A percentile compares a stretch with the other conserved stretches of the same genome.
Conservation (phyloP, 2,888 invertebrate species). For the Zygaena filipendulae region DNA sequence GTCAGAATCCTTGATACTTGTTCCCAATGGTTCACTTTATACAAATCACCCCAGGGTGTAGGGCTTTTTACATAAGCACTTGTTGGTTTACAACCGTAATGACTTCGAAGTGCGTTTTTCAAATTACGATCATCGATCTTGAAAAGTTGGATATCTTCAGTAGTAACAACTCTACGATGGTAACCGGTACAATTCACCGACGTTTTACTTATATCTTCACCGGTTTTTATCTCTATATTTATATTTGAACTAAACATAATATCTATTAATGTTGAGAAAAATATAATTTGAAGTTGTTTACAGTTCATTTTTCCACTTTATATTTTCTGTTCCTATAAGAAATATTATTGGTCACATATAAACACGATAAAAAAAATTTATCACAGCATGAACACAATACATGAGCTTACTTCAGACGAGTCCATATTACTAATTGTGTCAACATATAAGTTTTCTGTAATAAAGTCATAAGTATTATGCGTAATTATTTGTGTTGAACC, state of each 20-base stretch:
- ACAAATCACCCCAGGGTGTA: conserved; percentile 51
- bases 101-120: conserved; percentile 25
- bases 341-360: too few species aligned
- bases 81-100: conserved; percentile 29
- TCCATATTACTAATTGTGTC: too few species aligned
- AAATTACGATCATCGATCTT: conserved; percentile 25
- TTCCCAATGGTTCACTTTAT: conserved; percentile 38
- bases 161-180: conserved; percentile 25
- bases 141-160: conserved; percentile 33
- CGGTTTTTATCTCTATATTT: conserved; percentile 24
- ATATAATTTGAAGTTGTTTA: too few species aligned
- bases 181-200: conserved; percentile 27
- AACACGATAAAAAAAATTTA: too few species aligned
- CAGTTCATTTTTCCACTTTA: too few species aligned
- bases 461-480: too few species aligned
- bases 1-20: conserved; percentile 28
- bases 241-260: conserved; percentile 24
- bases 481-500: too few species aligned
- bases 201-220: conserved; percentile 20
- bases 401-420: too few species aligned
- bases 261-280: too few species aligned
- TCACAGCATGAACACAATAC: too few species aligned
- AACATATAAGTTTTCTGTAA: too few species aligned
- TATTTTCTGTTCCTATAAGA: too few species aligned
- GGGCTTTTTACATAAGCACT: conserved; percentile 36